Percentiles rank a stretch among this genome's conserved stretches.
Evolutionary conservation across 1,140 invertebrate species (phyloP).

Genomic region (Periplaneta americana): DNA sequence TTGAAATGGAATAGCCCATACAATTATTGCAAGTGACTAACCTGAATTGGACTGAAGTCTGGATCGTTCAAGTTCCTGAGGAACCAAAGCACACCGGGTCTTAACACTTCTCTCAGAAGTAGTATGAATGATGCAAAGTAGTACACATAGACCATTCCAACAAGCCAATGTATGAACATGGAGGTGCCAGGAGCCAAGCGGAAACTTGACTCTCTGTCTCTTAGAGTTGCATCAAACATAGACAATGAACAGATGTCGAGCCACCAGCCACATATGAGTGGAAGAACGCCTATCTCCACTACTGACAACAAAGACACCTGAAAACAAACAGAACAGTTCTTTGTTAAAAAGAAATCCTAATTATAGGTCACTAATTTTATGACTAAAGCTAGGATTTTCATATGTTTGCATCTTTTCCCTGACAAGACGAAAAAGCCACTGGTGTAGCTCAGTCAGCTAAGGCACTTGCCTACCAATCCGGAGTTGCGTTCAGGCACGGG

Average conservation of each 20-base stretch:
- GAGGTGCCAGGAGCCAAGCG: slow-evolving; percentile 85
- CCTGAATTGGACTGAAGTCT: slow-evolving; percentile 97
- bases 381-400: too few species aligned
- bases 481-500: too few species aligned
- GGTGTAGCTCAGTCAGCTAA: too few species aligned
- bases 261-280: slow-evolving; percentile 98
- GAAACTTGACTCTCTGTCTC: slow-evolving; percentile 83
- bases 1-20: too few species aligned
- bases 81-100: slow-evolving; percentile 96
- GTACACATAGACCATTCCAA: slow-evolving; percentile 99
- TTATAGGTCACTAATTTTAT: too few species aligned
- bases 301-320: slow-evolving; percentile 77
- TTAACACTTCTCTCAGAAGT: slow-evolving; percentile 84
- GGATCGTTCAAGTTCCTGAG: slow-evolving; percentile 96
- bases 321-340: slow-evolving; percentile 2
- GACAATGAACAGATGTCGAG: slow-evolving; percentile 95
- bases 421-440: too few species aligned
- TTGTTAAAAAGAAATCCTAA: not conserved
- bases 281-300: slow-evolving; percentile 94
- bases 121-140: slow-evolving; percentile 98
- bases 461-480: too few species aligned
- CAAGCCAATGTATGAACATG: slow-evolving; percentile 98
- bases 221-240: slow-evolving; percentile 88
- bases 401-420: too few species aligned
- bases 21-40: too few species aligned